Base-by-base conservation (phyloP, 2,888 invertebrate species). In the Meganola albula region DNA sequence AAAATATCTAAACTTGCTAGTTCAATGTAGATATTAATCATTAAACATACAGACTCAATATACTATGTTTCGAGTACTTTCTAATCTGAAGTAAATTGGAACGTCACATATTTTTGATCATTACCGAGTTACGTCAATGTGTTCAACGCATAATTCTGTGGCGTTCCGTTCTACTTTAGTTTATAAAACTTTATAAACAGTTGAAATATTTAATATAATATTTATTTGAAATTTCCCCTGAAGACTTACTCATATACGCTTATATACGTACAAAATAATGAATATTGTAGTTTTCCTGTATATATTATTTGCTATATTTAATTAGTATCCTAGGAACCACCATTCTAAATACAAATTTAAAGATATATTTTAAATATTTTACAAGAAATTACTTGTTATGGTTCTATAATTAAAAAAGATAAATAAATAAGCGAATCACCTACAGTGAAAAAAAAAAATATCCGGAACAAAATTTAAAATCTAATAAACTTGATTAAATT, bases 251-350 rank as follows among this genome's bases (percentile, higher is more conserved):
- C 57, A 71, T n/a, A n/a, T 74, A 73, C 74, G 74, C 75, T 76
- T 75, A 68, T 49, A 62, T 58, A 61, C 63, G 74, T 76, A 74
- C 72, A 74, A 74, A 70, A 56, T 60, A 65, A 57, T 48, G 10
- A 47, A 35, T 40, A 44, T 49, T 30, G 50, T 46, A 53, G 48
- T 35, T 36, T 42, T 44, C 42, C 40, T 54, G 36, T 49, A 29
- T 40, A n/a, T 42, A 40, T 53, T 44, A 25, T 52, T 58, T 46
- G 44, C 40, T 50, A 59, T 55, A 53, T 50, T 44, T 37, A 42
- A 20, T 27, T 38, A 42, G 45, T 53, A 48, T 54, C 58, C 54
- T 64, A 61, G 66, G 50, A 59, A 55, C 36, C 40, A 37, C 42
- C 45, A 48, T 39, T 37, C 29, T 34, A 48, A 33, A 47, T 25